Conservation (phyloP, 1,140 invertebrate species). For the Dinoponera quadriceps region DNA sequence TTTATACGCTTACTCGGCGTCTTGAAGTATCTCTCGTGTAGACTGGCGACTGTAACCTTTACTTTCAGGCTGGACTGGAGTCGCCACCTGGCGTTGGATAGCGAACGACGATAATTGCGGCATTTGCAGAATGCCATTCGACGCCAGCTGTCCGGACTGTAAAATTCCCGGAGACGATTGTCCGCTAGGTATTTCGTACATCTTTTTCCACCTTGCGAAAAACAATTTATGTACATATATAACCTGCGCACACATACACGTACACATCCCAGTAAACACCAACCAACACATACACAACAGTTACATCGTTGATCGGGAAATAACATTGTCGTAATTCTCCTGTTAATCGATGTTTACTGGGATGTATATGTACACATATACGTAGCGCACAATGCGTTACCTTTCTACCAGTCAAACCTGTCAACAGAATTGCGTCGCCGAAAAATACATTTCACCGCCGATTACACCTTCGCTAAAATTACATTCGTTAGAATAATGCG, state of each 20-base stretch:
- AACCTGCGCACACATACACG: no score
- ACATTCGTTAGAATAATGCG: no score
- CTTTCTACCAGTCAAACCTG: no score
- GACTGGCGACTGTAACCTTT: constrained; percentile 8
- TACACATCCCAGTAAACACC: no score
- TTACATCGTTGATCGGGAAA: no score
- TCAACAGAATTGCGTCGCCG: no score
- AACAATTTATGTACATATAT: not conserved
- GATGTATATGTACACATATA: not conserved
- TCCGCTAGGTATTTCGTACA: constrained; percentile 90
- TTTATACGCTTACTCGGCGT: not conserved
- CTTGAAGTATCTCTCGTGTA: not conserved
- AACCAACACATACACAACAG: no score
- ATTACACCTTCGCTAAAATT: no score
- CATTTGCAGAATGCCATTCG: constrained; percentile 99
- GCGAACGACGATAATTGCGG: constrained; percentile 99
- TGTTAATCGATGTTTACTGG: no score
- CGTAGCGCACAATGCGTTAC: not conserved
- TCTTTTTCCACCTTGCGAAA: not conserved
- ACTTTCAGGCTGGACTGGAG: constrained; percentile 94
- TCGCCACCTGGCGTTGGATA: constrained; percentile 99
- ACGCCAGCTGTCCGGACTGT: constrained; percentile 99
- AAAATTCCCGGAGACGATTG: constrained; percentile 99
- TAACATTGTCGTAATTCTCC: no score
- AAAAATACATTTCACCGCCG: no score